Conservation (phyloP, 2,888 invertebrate genomes). For the Pheosia tremula region DNA sequence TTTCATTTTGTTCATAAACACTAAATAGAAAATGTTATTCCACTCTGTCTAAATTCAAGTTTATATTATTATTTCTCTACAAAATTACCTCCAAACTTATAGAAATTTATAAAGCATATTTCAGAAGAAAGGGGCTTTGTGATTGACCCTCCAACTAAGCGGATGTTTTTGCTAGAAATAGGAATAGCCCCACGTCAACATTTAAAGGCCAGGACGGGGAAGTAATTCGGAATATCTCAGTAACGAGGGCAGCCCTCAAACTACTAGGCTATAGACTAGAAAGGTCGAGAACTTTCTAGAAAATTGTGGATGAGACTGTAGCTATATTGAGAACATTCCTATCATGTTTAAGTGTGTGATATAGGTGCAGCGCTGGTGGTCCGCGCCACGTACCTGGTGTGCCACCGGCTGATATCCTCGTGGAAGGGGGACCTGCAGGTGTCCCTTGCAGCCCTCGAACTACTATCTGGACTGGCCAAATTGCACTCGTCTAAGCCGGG, state of each 20-base stretch:
- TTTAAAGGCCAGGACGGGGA: no score
- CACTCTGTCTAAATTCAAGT: not conserved
- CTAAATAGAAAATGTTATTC: not conserved
- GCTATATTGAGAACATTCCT: not conserved
- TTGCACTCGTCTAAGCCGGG: conserved; percentile 95
- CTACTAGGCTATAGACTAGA: no score
- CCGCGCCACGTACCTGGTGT: conserved; percentile 96
- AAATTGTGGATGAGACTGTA: not conserved
- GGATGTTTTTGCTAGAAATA: no score
- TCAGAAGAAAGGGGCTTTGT: no score
- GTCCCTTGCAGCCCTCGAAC: conserved; percentile 96
- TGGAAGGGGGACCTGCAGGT: conserved; percentile 98
- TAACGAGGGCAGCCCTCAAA: no score
- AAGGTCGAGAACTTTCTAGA: not conserved
- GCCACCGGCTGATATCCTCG: conserved; percentile 96
- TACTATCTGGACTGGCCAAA: conserved; percentile 95
- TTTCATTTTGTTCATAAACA: conserved; percentile 21
- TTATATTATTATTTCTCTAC: not conserved
- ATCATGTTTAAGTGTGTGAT: conserved; percentile 16
- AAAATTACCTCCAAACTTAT: not conserved
- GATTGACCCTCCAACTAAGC: no score
- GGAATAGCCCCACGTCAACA: no score
- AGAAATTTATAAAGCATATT: no score
- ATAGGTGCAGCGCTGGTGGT: conserved; percentile 91
- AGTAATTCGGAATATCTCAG: no score